A percentile compares a stretch with the other conserved stretches of the same genome.
phyloP scores from a whole-genome alignment of 2,113 vertebrate species.

The Bos javanicus region DNA sequence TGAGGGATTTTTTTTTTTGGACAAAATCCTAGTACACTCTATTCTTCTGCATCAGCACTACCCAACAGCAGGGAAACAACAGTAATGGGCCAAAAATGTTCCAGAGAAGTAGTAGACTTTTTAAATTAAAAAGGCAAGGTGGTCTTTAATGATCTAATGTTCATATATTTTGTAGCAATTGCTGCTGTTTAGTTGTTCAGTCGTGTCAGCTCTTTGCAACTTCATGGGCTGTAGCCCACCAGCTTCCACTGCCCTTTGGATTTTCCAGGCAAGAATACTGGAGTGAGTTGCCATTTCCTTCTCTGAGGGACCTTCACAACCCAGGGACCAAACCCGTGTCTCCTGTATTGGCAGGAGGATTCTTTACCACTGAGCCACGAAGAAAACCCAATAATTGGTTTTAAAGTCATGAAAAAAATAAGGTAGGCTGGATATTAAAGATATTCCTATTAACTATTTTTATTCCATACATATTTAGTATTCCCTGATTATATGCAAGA shows the following conservation, averaged over 20 bases:
- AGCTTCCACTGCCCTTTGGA: too few relatives aligned
- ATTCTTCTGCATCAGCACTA: not conserved
- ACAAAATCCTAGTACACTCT: not conserved
- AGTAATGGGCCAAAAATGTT: not conserved
- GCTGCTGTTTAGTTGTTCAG: not conserved
- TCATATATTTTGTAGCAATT: not conserved
- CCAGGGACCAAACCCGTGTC: not conserved
- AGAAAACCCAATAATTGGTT: not conserved
- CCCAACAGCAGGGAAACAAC: not conserved
- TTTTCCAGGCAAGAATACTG: too few relatives aligned
- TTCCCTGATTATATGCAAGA: not conserved
- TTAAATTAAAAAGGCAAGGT: not conserved
- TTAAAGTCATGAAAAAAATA: not conserved
- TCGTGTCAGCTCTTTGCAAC: not conserved
- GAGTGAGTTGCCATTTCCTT: not conserved
- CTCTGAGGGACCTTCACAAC: not conserved
- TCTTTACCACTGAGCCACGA: not conserved
- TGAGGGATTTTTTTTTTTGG: too few relatives aligned
- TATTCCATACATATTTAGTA: not conserved
- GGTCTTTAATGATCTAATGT: not conserved
- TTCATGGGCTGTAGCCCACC: too few relatives aligned
- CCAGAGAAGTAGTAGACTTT: not conserved
- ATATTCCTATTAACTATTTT: not conserved
- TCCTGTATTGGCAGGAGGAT: not conserved
- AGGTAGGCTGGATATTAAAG: not conserved